Base-by-base conservation (phyloP, 1,140 invertebrate species). In the Helicoverpa zea region DNA sequence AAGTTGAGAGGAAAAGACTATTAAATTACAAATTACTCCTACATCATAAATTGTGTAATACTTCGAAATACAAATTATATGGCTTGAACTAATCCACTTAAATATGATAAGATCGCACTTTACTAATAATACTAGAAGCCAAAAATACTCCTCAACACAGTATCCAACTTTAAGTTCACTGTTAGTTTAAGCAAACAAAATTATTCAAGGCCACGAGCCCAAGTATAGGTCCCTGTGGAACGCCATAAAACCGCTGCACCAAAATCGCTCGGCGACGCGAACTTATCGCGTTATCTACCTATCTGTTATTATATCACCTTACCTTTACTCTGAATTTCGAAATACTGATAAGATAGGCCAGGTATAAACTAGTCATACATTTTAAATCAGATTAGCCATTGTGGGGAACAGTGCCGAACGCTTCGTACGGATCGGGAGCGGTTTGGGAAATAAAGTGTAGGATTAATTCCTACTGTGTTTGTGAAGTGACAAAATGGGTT, bases 271-370 rank as follows among this genome's bases (percentile, higher is more conserved):
- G 59, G 30, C 75, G 59, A 43, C 35, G 35, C 5, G 9, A 43
- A 9, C 1, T 43, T 49, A 30, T 16, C 47, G 18, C 9, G 5
- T 77, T 77, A 77, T 77, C 74, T 51, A 5, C 16, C 11, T 75
- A 75, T 76, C 73, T 63, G 58, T n/a, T 13, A 23, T 63, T 76
- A 86, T 91, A 90, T 90, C 89, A 86, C 85, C 80, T 81, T 90
- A 84, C 86, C 86, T 91, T 90, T 92, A 90, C 88, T 76, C 79
- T 91, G 90, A 90, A 92, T 92, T 92, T 92, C 88, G 89, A 91
- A 92, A 92, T 16, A 18, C 66, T 63, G 91, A 92, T 92, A 92
- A 91, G 87, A 89, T 88, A 89, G 63, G 54, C 79, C 73, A 61
- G 66, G 72, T 61, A 16, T 73, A 76, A n/a, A 76, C 58, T 51